Evolutionary conservation across 1,140 invertebrate genomes (phyloP).

Genomic region (Zaprionus ghesquierei): DNA sequence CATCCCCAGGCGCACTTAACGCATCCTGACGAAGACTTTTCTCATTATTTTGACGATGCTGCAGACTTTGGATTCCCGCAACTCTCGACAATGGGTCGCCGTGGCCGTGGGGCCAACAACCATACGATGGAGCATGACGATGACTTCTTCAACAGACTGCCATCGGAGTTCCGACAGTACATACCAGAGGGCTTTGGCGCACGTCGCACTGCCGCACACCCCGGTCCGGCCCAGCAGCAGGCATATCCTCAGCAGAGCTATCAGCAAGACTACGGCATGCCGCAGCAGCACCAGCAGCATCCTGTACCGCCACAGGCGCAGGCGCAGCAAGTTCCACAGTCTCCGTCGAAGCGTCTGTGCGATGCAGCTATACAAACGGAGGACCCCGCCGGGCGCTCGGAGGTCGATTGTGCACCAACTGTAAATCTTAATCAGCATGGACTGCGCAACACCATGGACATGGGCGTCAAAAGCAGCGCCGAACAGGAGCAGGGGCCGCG

Average conservation of each 20-base stretch:
- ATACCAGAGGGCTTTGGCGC: constrained; percentile 84
- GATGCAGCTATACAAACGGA: constrained; percentile 84
- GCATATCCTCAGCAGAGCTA: constrained; percentile 81
- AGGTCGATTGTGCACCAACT: constrained; percentile 65
- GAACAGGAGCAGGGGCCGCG: constrained; percentile 85
- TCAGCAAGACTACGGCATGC: constrained; percentile 83
- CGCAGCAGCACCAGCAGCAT: constrained; percentile 37
- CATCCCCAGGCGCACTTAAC: constrained; percentile 61
- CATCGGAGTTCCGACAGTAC: constrained; percentile 85
- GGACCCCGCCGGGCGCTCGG: constrained; percentile 48
- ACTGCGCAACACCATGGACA: constrained; percentile 89
- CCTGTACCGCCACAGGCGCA: constrained; percentile 66
- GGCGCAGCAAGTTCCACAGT: constrained; percentile 68
- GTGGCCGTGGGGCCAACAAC: constrained; percentile 67
- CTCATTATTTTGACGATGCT: constrained; percentile 82
- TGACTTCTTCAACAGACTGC: constrained; percentile 85
- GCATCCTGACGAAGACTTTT: constrained; percentile 65
- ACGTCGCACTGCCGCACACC: constrained; percentile 80
- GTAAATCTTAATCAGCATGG: constrained; percentile 87
- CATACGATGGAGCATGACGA: constrained; percentile 68
- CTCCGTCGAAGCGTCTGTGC: constrained; percentile 64
- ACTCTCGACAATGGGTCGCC: constrained; percentile 70
- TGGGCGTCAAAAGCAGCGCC: constrained; percentile 86
- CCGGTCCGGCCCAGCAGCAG: constrained; percentile 26
- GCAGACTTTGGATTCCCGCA: constrained; percentile 81